A percentile compares a stretch with the other conserved stretches of the same genome.
These are phyloP conservation scores for Pachycephala philippinensis DNA, from an alignment of 2,113 vertebrate species.

Conservation along the genomic window DNA sequence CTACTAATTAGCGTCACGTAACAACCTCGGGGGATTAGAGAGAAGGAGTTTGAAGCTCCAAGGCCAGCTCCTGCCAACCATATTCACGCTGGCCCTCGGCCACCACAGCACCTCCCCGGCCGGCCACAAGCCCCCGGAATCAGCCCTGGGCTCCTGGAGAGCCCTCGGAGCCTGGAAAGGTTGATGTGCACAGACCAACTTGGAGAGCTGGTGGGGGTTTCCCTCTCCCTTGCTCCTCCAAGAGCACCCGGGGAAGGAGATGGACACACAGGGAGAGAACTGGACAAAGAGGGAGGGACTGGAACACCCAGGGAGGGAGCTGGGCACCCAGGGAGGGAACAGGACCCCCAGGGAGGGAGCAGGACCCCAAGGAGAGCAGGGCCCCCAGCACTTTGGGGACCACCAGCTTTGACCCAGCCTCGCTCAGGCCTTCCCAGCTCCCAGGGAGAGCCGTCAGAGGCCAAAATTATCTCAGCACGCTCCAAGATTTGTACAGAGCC, in stretches of 20 bases:
- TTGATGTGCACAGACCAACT: background rate
- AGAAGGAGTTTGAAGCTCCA: background rate
- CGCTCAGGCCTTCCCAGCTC: background rate
- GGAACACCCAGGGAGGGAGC: background rate
- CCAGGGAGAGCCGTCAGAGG: background rate
- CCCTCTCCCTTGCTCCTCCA: background rate
- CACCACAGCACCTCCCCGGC: background rate
- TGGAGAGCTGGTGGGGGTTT: background rate
- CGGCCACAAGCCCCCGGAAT: accelerated
- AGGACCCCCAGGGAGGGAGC: background rate
- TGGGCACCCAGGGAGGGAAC: background rate
- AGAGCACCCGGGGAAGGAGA: background rate
- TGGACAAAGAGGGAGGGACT: background rate
- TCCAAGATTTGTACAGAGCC: accelerated
- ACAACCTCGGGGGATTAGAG: background rate
- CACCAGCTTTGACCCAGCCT: background rate
- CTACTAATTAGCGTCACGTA: background rate
- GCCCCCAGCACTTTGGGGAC: background rate
- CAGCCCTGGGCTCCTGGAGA: background rate
- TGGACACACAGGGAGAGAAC: background rate
- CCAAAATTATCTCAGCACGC: background rate
- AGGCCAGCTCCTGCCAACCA: background rate
- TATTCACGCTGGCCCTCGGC: accelerated
- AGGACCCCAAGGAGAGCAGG: background rate
- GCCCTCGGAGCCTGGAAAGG: background rate